Evolutionary conservation across 1,140 invertebrate species (phyloP).

Genomic region (Drosophila ananassae): DNA sequence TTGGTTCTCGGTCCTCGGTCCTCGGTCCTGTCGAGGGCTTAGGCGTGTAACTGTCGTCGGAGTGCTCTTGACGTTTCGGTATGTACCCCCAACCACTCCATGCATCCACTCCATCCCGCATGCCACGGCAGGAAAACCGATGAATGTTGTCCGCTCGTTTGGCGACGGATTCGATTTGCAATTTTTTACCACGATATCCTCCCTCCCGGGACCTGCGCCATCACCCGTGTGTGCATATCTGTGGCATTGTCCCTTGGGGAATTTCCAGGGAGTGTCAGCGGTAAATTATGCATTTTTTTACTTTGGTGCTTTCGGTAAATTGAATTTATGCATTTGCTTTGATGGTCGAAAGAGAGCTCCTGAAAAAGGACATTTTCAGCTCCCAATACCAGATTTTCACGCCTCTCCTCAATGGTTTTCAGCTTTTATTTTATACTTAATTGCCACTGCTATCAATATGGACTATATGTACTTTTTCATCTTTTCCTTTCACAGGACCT

Average conservation of each 20-base stretch:
- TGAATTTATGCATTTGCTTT: slow-evolving; percentile 74
- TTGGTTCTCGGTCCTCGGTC: slow-evolving; percentile 11
- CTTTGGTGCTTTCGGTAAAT: slow-evolving; percentile 47
- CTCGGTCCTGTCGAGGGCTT: slow-evolving; percentile 43
- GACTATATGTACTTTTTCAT: too few relatives aligned
- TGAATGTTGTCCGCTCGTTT: slow-evolving; percentile 45
- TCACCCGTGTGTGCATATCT: slow-evolving; percentile 23
- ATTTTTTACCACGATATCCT: slow-evolving; percentile 63
- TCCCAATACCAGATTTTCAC: slow-evolving; percentile 5
- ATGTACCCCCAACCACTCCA: slow-evolving; percentile 30
- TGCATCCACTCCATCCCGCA: neutral
- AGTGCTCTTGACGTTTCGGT: slow-evolving; percentile 77
- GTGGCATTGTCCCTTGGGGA: slow-evolving; percentile 22
- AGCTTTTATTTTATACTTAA: too few relatives aligned
- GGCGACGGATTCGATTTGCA: slow-evolving; percentile 74
- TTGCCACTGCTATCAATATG: too few relatives aligned
- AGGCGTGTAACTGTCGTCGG: slow-evolving; percentile 77
- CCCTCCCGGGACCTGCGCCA: neutral
- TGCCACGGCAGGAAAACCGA: slow-evolving; percentile 9
- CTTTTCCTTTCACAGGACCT: too few relatives aligned
- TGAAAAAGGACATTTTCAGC: slow-evolving; percentile 8
- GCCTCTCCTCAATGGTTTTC: too few relatives aligned
- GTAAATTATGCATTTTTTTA: slow-evolving; percentile 70
- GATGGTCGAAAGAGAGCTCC: neutral
- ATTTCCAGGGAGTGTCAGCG: slow-evolving; percentile 56